phyloP scores from a whole-genome alignment of 2,797 vertebrate genomes.

The Coregonus suidteri region DNA sequence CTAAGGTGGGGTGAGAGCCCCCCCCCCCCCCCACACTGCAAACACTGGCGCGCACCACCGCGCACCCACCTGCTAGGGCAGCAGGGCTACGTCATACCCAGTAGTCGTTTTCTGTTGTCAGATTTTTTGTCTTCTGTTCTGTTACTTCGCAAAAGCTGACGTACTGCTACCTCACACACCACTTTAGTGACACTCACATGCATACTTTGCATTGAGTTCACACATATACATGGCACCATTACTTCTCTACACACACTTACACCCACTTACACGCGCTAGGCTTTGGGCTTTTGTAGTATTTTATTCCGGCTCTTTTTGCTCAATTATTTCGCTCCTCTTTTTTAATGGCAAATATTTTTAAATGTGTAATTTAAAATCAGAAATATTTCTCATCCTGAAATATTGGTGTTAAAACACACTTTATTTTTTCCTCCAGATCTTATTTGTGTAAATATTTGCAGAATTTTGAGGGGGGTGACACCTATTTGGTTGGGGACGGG shows the following conservation, averaged over 20 bases:
- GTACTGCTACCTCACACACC: constrained; percentile 32
- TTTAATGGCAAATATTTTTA: constrained; percentile 67
- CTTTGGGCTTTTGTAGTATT: constrained; percentile 61
- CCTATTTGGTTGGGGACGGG: constrained; percentile 31
- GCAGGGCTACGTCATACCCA: constrained; percentile 53
- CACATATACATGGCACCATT: constrained; percentile 22
- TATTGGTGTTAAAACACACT: constrained; percentile 72
- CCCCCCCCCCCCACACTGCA: neutral
- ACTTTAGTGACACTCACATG: neutral
- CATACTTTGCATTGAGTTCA: no score
- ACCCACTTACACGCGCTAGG: constrained; percentile 33
- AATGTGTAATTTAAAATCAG: constrained; percentile 75
- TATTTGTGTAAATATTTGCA: constrained; percentile 73
- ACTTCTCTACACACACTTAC: constrained; percentile 20
- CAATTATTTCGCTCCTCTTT: constrained; percentile 32
- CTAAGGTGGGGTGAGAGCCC: constrained; percentile 46
- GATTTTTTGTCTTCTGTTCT: constrained; percentile 51
- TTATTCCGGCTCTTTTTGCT: constrained; percentile 56
- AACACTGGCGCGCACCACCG: neutral
- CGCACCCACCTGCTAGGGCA: constrained; percentile 26
- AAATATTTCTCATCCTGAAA: constrained; percentile 67
- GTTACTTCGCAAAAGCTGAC: constrained; percentile 52
- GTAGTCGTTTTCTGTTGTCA: constrained; percentile 51
- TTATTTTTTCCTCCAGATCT: constrained; percentile 61
- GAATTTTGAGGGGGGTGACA: constrained; percentile 38